Base-by-base conservation (phyloP, 2,113 vertebrate species). In the Cyanoliseus patagonus region DNA sequence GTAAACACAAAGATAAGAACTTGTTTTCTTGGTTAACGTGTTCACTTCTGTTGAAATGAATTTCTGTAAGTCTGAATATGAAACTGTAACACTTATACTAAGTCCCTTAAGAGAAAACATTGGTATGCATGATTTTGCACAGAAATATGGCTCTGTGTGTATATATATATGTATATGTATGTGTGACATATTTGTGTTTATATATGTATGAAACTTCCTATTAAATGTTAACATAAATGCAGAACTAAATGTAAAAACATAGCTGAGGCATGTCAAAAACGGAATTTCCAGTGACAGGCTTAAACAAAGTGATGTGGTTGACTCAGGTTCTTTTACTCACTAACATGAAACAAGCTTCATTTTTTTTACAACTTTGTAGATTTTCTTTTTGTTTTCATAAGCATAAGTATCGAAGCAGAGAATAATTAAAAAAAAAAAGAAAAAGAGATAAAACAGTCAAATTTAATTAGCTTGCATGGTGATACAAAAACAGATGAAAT, bases 61-160 rank as follows among this genome's bases (percentile, higher is more conserved):
- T 77, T 87, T 82, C 75, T 57, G 57, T 64, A 74, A 68, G 70
- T 70, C 17, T 62, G 22, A 44, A 27, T n/a, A 75, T 42, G 31
- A 88, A 95, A 25, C 47, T 25, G 16, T 77, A 72, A 35, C 53
- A 13, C 49, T 64, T 68, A 66, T 74, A 55, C 33, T 11, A 83
- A 80, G 28, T 73, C 47, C 13, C 59, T 69, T 30, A 87, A 41
- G 7, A 84, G 62, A 77, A 90, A 80, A 1, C 10, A 86, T 18
- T 19, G 4, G 4, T 23, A 53, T 46, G 25, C 4, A 33, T 0
- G 0, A 57, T 67, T 72, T 20, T n/a, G 39, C 23, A 10, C 28
- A n/a, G 42, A 68, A 41, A 68, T 68, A 53, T 9, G 3, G 3
- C 16, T 59, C 2, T 22, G 9, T n/a, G 4, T 22, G 12, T 70